Conservation (phyloP, 92 coral and sea anemone genomes). For the Phenganax subtilis region DNA sequence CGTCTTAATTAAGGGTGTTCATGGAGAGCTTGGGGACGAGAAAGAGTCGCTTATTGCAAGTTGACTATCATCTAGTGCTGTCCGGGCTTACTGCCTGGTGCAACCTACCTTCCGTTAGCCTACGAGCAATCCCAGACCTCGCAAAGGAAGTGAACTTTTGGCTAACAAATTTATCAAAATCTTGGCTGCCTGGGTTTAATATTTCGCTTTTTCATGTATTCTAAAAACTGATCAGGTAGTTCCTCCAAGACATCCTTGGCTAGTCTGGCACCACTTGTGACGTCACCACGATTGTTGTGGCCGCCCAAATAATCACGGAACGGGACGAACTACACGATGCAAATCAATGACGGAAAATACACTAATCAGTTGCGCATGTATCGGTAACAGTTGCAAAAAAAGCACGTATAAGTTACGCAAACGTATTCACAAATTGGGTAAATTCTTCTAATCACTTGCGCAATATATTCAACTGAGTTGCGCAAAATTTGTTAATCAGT, state of each 20-base stretch:
- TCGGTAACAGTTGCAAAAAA: not conserved
- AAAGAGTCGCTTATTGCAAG: not conserved
- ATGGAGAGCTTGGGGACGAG: not conserved
- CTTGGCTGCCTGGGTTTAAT: conserved; percentile 45
- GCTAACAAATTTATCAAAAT: not conserved
- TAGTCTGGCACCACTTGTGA: conserved; percentile 75
- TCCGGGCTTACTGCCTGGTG: not conserved
- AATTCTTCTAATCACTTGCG: too few relatives aligned
- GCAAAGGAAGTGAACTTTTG: not conserved
- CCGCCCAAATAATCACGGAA: conserved; percentile 86
- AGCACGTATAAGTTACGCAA: too few relatives aligned
- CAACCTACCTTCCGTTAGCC: too few relatives aligned
- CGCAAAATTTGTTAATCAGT: not conserved
- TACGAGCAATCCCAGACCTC: not conserved
- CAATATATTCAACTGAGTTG: too few relatives aligned
- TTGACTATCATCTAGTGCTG: not conserved
- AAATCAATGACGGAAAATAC: conserved; percentile 9
- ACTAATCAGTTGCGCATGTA: not conserved
- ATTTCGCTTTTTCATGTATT: conserved; percentile 79
- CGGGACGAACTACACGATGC: conserved; percentile 78
- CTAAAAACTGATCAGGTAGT: conserved; percentile 91
- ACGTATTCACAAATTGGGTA: too few relatives aligned
- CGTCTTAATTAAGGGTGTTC: not conserved
- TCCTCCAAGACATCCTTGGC: conserved; percentile 96
- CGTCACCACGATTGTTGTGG: conserved; percentile 51